Evolutionary conservation across 2,888 invertebrate genomes (phyloP), one percentile per base, ranked within the genome.

Genomic region (Calameuta filiformis): DNA sequence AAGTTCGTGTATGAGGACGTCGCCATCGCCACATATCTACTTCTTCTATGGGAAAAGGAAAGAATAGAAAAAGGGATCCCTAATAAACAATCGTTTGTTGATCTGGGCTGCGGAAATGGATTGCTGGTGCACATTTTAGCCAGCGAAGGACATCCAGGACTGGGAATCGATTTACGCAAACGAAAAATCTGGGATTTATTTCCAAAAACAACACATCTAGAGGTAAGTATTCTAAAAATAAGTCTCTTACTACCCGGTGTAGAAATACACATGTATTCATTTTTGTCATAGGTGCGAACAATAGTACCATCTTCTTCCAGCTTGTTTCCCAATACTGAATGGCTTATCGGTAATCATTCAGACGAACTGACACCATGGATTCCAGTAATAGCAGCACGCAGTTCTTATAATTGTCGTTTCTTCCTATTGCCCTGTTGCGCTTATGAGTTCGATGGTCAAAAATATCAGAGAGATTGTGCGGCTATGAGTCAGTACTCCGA

Each of bases 321-420:
- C 81, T 88, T 94, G 73, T 97, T 96, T 87, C 94, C 95, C 12
- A 94, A 95, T n/a, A 94, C 93, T 37, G 96, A 98, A 88, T 98
- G 98, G 98, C 92, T 99, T 76, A 98, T 99, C 90, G 99, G 99
- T 76, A 99, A 99, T 92, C 99, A 99, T 93, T 98, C 98, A 23
- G 99, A 99, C 93, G 99, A 99, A 91, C 92, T 99, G n/a, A 99
- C 99, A 12, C 98, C 99, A 1, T 99, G 99, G 99, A 95, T 99
- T 86, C 98, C 99, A 33, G 95, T 99, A 0, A 95, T 99, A 85
- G 96, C 99, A 35, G 95, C 97, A 0, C 93, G 94, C 78, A 96
- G 96, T 92, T 96, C 96, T 0, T 94, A 93, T 77, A 93, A 93
- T 37, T 95, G 96, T 79, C 95, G 95, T 79, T 98, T 96, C 89